These are phyloP conservation scores for Heptranchias perlo DNA, from an alignment of 2,113 vertebrate species.

Conservation along the genomic window DNA sequence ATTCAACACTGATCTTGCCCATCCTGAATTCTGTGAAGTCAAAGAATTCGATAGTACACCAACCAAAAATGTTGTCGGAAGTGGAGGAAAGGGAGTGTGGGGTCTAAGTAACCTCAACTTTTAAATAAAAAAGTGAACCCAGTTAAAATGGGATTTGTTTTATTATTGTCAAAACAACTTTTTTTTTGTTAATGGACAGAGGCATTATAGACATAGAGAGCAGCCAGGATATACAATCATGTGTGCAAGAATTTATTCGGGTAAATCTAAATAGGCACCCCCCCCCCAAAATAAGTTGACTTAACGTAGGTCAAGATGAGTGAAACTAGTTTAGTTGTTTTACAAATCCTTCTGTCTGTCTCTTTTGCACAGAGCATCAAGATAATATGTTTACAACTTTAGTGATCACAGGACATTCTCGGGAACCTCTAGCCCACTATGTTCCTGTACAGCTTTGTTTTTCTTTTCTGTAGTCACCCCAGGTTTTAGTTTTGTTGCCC, in stretches of 20 bases:
- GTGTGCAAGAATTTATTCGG: background rate
- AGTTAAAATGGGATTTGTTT: background rate
- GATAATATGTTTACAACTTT: background rate
- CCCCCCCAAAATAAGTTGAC: background rate
- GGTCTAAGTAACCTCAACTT: background rate
- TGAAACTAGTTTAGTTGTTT: background rate
- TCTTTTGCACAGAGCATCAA: background rate
- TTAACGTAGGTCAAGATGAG: background rate
- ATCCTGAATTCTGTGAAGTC: background rate
- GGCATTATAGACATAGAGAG: too few species aligned
- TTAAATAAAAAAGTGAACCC: background rate
- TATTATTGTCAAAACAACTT: background rate
- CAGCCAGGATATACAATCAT: too few species aligned
- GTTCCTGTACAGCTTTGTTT: background rate
- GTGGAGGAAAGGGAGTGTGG: too few species aligned
- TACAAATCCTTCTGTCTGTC: background rate
- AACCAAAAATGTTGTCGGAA: background rate
- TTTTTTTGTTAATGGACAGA: background rate
- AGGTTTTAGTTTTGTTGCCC: background rate
- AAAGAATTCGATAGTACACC: too few species aligned
- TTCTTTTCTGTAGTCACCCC: background rate
- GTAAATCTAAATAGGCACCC: background rate
- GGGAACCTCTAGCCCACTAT: background rate
- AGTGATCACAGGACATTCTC: background rate
- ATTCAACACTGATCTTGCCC: background rate